Percentiles rank a stretch among this genome's conserved stretches.
Conservation (phyloP, 2,888 invertebrate genomes). For the Ceriagrion tenellum region DNA sequence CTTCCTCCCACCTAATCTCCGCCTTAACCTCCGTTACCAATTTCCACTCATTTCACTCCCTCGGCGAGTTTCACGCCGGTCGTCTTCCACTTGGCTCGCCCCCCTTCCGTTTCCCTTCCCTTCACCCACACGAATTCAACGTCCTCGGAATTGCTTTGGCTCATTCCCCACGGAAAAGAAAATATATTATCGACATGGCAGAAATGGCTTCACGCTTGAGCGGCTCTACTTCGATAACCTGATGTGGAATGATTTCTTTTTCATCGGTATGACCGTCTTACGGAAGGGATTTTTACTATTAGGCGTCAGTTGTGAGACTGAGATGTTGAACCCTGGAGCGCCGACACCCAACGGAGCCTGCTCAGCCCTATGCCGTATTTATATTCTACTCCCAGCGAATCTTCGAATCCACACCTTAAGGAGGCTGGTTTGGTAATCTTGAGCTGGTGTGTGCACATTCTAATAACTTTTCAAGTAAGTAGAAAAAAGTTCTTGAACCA, state of each 20-base stretch:
- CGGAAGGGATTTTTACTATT: not conserved
- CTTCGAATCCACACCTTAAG: too few relatives aligned
- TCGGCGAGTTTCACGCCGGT: not conserved
- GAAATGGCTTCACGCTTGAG: not conserved
- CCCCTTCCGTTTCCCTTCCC: not conserved
- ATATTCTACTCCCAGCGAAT: not conserved
- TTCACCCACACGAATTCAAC: not conserved
- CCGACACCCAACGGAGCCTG: not conserved
- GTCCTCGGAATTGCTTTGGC: too few relatives aligned
- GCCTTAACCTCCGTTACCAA: not conserved
- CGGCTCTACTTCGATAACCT: not conserved
- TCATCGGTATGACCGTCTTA: not conserved
- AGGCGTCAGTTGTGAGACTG: not conserved
- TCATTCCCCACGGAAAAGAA: too few relatives aligned
- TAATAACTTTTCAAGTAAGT: too few relatives aligned
- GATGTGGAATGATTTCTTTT: not conserved
- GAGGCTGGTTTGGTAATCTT: too few relatives aligned
- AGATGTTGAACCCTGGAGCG: not conserved
- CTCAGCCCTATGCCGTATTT: not conserved
- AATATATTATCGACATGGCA: too few relatives aligned
- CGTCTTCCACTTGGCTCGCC: not conserved
- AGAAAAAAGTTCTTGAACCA: too few relatives aligned
- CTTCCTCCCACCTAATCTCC: not conserved
- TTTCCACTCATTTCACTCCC: conserved; percentile 3
- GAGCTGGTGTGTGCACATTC: too few relatives aligned